Conservation (phyloP, 2,888 invertebrate species). For the Acronicta psi region DNA sequence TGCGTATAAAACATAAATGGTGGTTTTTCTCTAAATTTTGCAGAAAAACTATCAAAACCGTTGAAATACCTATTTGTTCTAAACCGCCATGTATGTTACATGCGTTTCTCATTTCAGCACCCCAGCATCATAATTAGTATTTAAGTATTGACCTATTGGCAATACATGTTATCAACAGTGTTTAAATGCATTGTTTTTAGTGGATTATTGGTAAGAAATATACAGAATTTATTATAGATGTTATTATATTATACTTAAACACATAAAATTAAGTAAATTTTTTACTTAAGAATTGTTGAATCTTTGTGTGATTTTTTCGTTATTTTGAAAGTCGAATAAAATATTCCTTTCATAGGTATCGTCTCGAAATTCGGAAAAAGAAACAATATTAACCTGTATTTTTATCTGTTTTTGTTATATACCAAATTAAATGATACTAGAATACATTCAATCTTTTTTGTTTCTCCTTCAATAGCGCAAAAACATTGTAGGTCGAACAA, state of each 20-base stretch:
- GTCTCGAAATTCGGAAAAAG: background rate
- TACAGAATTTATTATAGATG: constrained; percentile 73
- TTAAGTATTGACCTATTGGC: constrained; percentile 70
- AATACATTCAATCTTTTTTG: constrained; percentile 13
- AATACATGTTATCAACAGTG: constrained; percentile 68
- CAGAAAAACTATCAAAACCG: constrained; percentile 35
- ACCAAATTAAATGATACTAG: background rate
- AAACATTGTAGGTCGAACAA: constrained; percentile 24
- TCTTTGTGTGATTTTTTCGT: constrained; percentile 34
- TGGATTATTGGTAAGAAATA: constrained; percentile 80
- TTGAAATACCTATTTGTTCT: constrained; percentile 18
- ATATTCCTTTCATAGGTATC: background rate
- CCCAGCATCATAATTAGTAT: constrained; percentile 64
- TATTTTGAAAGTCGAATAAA: constrained; percentile 19
- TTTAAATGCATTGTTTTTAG: constrained; percentile 67
- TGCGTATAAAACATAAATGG: constrained; percentile 69
- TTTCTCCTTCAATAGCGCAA: constrained; percentile 18
- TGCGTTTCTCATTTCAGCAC: constrained; percentile 76
- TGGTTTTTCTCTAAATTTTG: constrained; percentile 62
- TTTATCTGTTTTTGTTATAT: too few relatives aligned
- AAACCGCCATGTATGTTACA: constrained; percentile 74
- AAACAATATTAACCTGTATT: too few relatives aligned
- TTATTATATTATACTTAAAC: constrained; percentile 49
- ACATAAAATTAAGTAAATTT: constrained; percentile 41
- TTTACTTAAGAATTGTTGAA: constrained; percentile 40